These are phyloP conservation scores for Cryptocheilus praepositus DNA, from an alignment of 2,888 invertebrate genomes.

Conservation along the genomic window DNA sequence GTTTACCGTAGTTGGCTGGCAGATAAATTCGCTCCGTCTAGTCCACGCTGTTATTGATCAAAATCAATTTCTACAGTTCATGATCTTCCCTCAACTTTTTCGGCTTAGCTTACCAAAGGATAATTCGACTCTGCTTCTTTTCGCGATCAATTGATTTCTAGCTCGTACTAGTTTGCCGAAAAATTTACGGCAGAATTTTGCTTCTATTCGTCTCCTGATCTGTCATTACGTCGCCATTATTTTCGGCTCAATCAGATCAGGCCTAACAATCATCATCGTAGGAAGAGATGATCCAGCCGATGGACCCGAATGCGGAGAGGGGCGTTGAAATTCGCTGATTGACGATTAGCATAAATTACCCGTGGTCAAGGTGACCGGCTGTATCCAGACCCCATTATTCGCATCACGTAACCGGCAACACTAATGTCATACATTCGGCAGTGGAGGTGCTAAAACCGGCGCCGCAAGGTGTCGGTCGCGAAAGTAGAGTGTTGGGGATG, in stretches of 20 bases:
- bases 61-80: constrained; percentile 42
- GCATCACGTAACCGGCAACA: constrained; percentile 47
- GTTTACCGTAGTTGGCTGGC: constrained; percentile 42
- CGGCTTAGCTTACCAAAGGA: constrained; percentile 17
- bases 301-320: constrained; percentile 32
- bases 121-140: background rate
- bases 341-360: constrained; percentile 69
- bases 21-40: constrained; percentile 31
- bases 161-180: background rate
- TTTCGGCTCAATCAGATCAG: constrained; percentile 50
- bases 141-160: background rate
- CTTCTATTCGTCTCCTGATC: constrained; percentile 16
- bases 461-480: constrained; percentile 48
- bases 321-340: constrained; percentile 49
- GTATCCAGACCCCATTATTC: constrained; percentile 46
- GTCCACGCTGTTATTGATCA: constrained; percentile 35
- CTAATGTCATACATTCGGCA: constrained; percentile 66
- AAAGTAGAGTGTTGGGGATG: too few species aligned
- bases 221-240: constrained; percentile 49
- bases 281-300: background rate
- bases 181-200: background rate
- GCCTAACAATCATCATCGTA: constrained; percentile 57
- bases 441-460: constrained; percentile 66
- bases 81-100: constrained; percentile 24
- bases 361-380: constrained; percentile 52